Evolutionary conservation across 2,797 vertebrate genomes (phyloP), one percentile per base, ranked within the genome.

Genomic region (Cyclopterus lumpus): DNA sequence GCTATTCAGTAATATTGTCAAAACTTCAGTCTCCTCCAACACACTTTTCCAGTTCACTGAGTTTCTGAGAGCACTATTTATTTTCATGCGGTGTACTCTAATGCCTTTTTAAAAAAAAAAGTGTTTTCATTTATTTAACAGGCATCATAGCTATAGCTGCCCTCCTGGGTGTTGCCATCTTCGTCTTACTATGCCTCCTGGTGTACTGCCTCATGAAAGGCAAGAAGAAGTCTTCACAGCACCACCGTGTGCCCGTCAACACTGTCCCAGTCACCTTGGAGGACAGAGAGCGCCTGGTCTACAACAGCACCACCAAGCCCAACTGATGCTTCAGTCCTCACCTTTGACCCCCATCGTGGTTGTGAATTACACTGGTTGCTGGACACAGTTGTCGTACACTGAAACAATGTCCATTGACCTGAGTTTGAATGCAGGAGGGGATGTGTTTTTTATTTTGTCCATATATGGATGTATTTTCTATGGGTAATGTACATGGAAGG

Each of bases 221-320:
- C 34, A 95, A 85, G 85, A 94, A 89, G 61, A 95, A 87, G 76
- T 82, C 86, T 10, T 57, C 14, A 20, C 89, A 63, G 2, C 93
- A 86, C 66, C 95, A 94, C 1, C 95, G 93, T 0, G 55, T 95
- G 14, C 94, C 95, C 0, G 88, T 90, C 1, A 95, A 95, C 75
- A 96, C 91, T 67, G 87, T 91, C 54, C 95, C 95, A 0, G 32
- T 88, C 28, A 91, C 87, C 53, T 91, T 94, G 0, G 96, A 96
- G 80, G 96, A 98, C 93, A 95, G 93, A 0, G 96, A 98, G 66
- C 95, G 90, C 60, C 93, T 97, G 58, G 97, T 99, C 75, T 98
- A 97, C 89, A 97, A 96, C 87, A 95, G 86, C 87, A 95, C 96
- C 61, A 99, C 97, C 81, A 97, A 96, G 77, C 97, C 97, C 81